phyloP scores from a whole-genome alignment of 2,113 vertebrate species.

The Microtus pennsylvanicus region DNA sequence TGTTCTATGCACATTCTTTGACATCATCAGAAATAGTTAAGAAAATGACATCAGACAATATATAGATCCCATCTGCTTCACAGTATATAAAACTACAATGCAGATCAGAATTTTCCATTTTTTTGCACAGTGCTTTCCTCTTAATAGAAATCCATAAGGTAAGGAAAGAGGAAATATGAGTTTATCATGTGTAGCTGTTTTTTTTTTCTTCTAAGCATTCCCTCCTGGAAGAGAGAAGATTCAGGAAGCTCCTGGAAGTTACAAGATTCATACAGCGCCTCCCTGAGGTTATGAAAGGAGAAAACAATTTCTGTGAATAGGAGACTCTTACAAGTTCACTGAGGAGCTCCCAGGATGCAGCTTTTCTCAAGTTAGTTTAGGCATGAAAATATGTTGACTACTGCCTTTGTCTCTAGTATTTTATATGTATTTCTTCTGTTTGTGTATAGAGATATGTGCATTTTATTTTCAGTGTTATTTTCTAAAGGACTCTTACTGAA shows the following conservation, averaged over 20 bases:
- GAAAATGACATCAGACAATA: background rate
- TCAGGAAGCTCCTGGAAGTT: background rate
- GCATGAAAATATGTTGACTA: background rate
- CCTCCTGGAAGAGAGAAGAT: background rate
- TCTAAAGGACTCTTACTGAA: background rate
- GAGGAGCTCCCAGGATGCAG: background rate
- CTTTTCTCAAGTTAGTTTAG: background rate
- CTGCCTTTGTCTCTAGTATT: background rate
- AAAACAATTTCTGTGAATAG: background rate
- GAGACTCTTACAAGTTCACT: background rate
- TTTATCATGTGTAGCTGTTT: background rate
- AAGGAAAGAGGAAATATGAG: background rate
- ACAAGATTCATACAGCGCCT: background rate
- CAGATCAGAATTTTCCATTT: slow-evolving; percentile 3
- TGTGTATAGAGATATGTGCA: background rate
- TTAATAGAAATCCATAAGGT: background rate
- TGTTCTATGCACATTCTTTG: slow-evolving; percentile 23
- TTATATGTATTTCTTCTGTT: background rate
- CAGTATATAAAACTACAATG: background rate
- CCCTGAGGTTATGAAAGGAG: background rate
- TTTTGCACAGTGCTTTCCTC: slow-evolving; percentile 27
- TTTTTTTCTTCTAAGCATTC: background rate
- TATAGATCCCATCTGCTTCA: background rate
- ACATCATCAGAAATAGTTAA: background rate
- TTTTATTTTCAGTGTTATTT: background rate